phyloP scores from a whole-genome alignment of 1,140 invertebrate genomes.

The Helicoverpa zea region DNA sequence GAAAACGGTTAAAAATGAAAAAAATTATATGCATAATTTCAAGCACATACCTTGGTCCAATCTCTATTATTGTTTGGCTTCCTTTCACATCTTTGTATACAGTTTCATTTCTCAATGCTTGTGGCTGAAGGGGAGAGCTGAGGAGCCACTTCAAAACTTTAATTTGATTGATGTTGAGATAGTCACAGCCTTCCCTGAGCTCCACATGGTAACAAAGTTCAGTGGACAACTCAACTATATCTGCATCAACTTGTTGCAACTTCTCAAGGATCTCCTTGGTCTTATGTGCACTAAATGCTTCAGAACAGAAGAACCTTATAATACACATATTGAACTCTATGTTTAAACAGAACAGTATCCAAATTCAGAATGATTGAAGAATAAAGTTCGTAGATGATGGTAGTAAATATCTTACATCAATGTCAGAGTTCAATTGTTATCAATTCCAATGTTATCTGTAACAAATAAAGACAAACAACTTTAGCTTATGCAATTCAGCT shows the following conservation, averaged over 20 bases:
- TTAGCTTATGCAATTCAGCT: constrained; percentile 73
- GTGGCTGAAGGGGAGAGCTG: constrained; percentile 88
- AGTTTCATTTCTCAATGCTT: constrained; percentile 84
- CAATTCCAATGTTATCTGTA: constrained; percentile 67
- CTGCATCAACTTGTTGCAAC: constrained; percentile 73
- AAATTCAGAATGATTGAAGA: constrained; percentile 46
- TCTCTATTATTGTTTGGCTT: constrained; percentile 90
- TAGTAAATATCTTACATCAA: constrained; percentile 77
- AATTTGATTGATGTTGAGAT: constrained; percentile 86
- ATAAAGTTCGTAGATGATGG: constrained; percentile 35
- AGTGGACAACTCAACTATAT: constrained; percentile 87
- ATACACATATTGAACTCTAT: constrained; percentile 71
- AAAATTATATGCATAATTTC: background rate
- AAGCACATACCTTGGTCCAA: constrained; percentile 90
- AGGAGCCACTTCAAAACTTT: constrained; percentile 91
- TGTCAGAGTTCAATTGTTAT: constrained; percentile 78
- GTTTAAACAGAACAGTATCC: constrained; percentile 30
- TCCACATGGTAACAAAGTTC: constrained; percentile 95
- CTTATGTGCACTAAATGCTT: constrained; percentile 82
- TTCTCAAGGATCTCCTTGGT: constrained; percentile 80
- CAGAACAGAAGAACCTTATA: constrained; percentile 80
- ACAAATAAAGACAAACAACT: constrained; percentile 72
- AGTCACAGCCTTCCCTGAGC: constrained; percentile 83
- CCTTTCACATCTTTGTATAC: constrained; percentile 74
- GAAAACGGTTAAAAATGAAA: too few species aligned